Evolutionary conservation across 2,113 vertebrate species (phyloP).

Genomic region (Tricholaema leucomelas): DNA sequence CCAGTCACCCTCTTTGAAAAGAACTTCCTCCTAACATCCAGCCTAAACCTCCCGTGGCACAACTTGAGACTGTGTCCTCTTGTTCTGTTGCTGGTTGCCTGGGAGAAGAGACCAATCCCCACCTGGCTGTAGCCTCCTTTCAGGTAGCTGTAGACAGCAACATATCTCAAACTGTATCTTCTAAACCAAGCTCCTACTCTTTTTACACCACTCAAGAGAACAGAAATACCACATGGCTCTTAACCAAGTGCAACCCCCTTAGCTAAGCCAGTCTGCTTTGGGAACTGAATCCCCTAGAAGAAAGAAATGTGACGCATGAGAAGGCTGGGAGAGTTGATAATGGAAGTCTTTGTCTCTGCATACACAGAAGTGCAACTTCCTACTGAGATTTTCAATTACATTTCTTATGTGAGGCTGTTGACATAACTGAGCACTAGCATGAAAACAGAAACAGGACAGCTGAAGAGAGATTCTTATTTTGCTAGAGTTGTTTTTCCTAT

Average conservation of each 20-base stretch:
- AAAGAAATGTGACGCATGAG: not conserved
- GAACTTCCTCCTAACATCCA: too few relatives aligned
- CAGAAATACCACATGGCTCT: not conserved
- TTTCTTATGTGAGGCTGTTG: conserved; percentile 1
- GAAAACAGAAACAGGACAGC: not conserved
- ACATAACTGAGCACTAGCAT: not conserved
- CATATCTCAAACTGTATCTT: not conserved
- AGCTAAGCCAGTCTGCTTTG: not conserved
- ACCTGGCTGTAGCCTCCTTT: too few relatives aligned
- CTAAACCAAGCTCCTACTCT: not conserved
- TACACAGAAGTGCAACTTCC: not conserved
- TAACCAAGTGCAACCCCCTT: not conserved
- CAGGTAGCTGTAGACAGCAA: too few relatives aligned
- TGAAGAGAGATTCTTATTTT: conserved; percentile 26
- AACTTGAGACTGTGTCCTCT: too few relatives aligned
- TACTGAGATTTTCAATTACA: not conserved
- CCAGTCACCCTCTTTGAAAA: too few relatives aligned
- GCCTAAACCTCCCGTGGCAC: too few relatives aligned
- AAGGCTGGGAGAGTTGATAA: not conserved
- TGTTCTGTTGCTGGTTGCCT: too few relatives aligned
- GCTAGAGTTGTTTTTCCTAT: not conserved
- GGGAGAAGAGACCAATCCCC: too few relatives aligned
- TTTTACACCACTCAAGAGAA: not conserved
- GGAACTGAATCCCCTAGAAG: not conserved
- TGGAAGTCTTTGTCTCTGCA: not conserved